Percentiles rank a stretch among this genome's conserved stretches.
Evolutionary conservation across 2,113 vertebrate genomes (phyloP).

Genomic region (Pyrgilauda ruficollis): DNA sequence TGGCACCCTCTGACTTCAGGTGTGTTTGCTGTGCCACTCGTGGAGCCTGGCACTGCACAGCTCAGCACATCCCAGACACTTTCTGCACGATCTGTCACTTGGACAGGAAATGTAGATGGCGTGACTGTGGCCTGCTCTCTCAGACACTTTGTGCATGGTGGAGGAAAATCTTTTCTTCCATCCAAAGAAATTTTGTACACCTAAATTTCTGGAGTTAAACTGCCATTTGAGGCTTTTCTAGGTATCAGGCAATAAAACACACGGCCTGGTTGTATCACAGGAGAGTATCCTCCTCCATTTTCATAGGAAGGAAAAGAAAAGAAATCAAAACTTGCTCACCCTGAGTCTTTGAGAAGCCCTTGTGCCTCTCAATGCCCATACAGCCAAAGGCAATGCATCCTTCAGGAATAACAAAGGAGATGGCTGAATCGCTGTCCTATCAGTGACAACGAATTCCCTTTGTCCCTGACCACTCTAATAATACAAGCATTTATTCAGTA

Average conservation of each 20-base stretch:
- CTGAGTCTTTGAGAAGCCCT: background rate
- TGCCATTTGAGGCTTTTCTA: background rate
- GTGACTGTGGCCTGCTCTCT: background rate
- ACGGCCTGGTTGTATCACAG: background rate
- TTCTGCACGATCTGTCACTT: background rate
- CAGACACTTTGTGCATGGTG: accelerated
- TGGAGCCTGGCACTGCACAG: background rate
- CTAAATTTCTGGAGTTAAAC: background rate
- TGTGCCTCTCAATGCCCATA: background rate
- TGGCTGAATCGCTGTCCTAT: background rate
- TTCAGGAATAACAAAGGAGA: background rate
- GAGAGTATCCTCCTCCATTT: background rate
- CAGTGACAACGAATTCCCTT: background rate
- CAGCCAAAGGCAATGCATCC: background rate
- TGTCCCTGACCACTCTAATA: background rate
- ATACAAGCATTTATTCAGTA: background rate
- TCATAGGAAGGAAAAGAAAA: background rate
- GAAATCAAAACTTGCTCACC: background rate
- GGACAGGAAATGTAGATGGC: background rate
- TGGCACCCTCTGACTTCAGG: background rate
- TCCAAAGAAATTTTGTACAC: background rate
- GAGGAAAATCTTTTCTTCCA: background rate
- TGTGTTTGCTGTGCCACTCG: background rate
- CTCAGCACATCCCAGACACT: background rate
- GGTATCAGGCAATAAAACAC: background rate